Base-by-base conservation (phyloP, 1,140 invertebrate genomes). In the Whitmania pigra region DNA sequence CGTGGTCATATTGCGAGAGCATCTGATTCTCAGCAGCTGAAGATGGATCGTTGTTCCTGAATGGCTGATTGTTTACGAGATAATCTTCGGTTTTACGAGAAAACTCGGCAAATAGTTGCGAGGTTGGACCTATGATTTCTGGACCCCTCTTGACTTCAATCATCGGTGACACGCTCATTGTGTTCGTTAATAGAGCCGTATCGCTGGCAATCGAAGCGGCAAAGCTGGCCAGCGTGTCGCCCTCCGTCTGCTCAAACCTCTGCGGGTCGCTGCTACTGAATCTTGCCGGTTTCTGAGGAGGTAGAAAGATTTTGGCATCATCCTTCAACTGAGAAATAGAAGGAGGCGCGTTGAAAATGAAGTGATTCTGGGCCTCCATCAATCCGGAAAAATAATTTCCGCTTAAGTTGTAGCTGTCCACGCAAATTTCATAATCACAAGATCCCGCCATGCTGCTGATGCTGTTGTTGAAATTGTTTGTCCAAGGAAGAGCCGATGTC, bases 191-290 rank as follows among this genome's bases (percentile, higher is more conserved):
- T 67, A 77, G 79, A 55, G 78, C 79, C 18, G 81, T 82, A 75
- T 80, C 80, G 74, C 76, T 81, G 7, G 81, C 80, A 31, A 82
- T 78, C 13, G 79, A 78, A n/a, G 80, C 80, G 0, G 81, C 81
- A 74, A 77, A 82, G 2, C 78, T 80, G 31, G 81, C 81, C 43
- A 82, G 72, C 71, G 69, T 53, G 17, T 22, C 69, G 22, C 53
- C 31, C 31, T 25, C 22, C 17, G 69, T 2, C 49, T 49, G 53
- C 0, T 25, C 17, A 17, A 5, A 22, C 18, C 17, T 25, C 53
- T 36, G 36, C 69, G 53, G 36, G 29, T 63, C 57, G 57, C 9
- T 63, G 29, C 57, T 63, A 13, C 29, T 63, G 29, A 25, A 63
- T 63, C 57, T 22, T 13, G 57, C 57, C 57, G 57, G 57, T 63